Evolutionary conservation across 92 coral and sea anemone species (phyloP).

Genomic region (Desmophyllum pertusum): DNA sequence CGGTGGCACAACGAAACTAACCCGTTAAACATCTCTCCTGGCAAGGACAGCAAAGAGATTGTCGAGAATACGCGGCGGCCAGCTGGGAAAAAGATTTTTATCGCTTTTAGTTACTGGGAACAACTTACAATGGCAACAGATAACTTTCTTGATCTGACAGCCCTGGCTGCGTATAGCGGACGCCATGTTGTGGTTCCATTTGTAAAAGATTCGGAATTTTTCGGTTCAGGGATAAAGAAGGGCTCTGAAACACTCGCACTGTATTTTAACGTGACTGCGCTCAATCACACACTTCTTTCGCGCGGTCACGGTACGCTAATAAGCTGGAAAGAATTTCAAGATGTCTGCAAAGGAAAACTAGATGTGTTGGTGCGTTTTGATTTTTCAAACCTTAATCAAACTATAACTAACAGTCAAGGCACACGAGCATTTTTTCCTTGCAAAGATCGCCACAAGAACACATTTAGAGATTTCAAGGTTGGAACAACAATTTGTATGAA

Average conservation of each 20-base stretch:
- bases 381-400: constrained; percentile 48
- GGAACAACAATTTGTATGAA: constrained; percentile 43
- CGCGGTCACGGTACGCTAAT: constrained; percentile 76
- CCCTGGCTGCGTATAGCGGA: constrained; percentile 76
- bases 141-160: constrained; percentile 78
- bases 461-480: not conserved
- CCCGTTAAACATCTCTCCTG: no score
- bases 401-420: constrained; percentile 56
- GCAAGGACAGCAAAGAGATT: not conserved
- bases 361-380: constrained; percentile 81
- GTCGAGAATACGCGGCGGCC: no score
- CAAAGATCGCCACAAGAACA: constrained; percentile 26
- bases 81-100: constrained; percentile 73
- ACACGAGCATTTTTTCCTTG: constrained; percentile 61
- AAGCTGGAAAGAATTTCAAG: constrained; percentile 71
- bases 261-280: constrained; percentile 65
- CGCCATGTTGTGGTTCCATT: constrained; percentile 89
- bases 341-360: constrained; percentile 68
- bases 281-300: constrained; percentile 60
- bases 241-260: constrained; percentile 66
- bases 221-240: constrained; percentile 25
- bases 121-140: constrained; percentile 87
- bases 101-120: constrained; percentile 87
- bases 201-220: constrained; percentile 74
- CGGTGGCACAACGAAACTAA: no score